Base-by-base conservation (phyloP, 2,888 invertebrate genomes). In the Brachylomia viminalis region DNA sequence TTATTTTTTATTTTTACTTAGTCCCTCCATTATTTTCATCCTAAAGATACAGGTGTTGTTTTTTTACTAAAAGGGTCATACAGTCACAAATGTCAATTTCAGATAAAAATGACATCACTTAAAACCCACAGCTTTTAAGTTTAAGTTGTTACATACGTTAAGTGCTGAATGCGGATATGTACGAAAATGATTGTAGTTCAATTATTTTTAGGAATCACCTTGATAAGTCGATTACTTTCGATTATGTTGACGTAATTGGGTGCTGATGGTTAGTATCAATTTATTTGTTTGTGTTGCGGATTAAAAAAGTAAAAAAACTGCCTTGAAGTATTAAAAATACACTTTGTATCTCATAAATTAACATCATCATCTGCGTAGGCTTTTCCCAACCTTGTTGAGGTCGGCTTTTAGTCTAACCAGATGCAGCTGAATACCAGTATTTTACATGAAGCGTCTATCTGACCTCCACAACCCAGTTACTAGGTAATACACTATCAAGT, bases 191-290 rank as follows among this genome's bases (percentile, higher is more conserved):
- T 79, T 62, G 79, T 75, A 42, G 81, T 79, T 23, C 33, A 45
- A 67, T 80, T 75, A 79, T 64, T 56, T 79, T 79, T 75, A 80
- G 80, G 80, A 79, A 75, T 80, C 42, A 62, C 79, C 79, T 79
- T 79, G 79, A 62, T 58, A 56, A 23, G 11, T 67, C 20, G 62
- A 80, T 56, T 80, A 38, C 81, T 67, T 79, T 75, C 75, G 8
- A 52, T 49, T 27, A 71, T 23, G 1, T 66, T 66, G 59, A 54
- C 42, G 54, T 54, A 61, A 75, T 42, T 58, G 52, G 30, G n/a
- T 62, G 20, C 33, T 56, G 33, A 79, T 42, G 4, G 38, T 17
- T 30, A 2, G 17, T 42, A 72, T 42, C 15, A 79, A 79, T 64
- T 56, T 71, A 79, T 79, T 79, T 71, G 17, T 47, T 71, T 42